Evolutionary conservation across 2,113 vertebrate genomes (phyloP).

Genomic region (Toxotes chatareus): DNA sequence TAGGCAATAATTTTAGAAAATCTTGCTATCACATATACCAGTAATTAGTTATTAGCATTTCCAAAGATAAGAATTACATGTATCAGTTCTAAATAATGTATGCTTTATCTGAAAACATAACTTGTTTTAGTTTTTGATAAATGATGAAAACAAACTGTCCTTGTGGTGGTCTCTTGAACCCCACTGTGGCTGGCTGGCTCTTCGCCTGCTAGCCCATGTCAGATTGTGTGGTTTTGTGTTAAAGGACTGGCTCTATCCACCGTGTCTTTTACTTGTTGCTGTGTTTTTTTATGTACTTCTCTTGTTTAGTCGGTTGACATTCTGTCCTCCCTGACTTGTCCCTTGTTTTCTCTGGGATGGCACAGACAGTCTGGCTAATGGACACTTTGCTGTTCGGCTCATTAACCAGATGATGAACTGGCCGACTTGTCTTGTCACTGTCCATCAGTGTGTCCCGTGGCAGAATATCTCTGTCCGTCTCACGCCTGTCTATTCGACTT

Average conservation of each 20-base stretch:
- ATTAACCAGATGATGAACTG: constrained; percentile 43
- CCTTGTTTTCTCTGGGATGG: constrained; percentile 27
- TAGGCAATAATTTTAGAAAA: neutral
- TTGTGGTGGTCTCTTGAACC: constrained; percentile 61
- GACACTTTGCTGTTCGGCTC: constrained; percentile 40
- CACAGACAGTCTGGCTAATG: constrained; percentile 35
- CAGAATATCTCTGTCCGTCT: constrained; percentile 32
- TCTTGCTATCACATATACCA: neutral
- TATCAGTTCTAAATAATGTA: neutral
- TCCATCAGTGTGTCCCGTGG: constrained; percentile 18
- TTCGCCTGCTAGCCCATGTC: constrained; percentile 1
- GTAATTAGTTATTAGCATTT: neutral
- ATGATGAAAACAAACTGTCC: constrained; percentile 69
- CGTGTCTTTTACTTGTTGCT: constrained; percentile 31
- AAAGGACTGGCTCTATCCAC: constrained; percentile 12
- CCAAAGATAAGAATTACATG: constrained; percentile 3
- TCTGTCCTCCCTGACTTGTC: constrained; percentile 1
- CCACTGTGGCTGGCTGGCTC: constrained; percentile 47
- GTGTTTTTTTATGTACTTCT: constrained; percentile 15
- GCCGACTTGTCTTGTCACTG: constrained; percentile 25
- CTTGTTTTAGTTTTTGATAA: constrained; percentile 62
- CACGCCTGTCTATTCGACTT: constrained; percentile 33
- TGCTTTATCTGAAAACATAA: neutral
- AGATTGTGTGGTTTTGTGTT: constrained; percentile 41
- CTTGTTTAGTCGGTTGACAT: constrained; percentile 19